Percentiles rank a stretch among this genome's conserved stretches.
These are phyloP conservation scores for Himalopsyche phryganea DNA, from an alignment of 1,140 invertebrate genomes.

Conservation along the genomic window DNA sequence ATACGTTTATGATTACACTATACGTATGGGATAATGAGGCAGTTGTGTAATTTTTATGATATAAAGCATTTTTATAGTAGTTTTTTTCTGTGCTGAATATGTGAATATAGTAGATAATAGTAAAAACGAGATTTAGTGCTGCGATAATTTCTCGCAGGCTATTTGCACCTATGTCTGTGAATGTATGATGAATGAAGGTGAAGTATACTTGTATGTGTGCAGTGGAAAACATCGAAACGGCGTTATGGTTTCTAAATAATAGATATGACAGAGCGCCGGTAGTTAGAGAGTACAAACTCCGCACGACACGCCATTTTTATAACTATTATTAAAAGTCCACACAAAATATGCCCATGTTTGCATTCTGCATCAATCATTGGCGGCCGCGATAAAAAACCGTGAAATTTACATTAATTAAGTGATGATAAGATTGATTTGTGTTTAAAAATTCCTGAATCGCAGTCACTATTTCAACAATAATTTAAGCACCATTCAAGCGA, in stretches of 20 bases:
- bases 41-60: not conserved
- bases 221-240: slow-evolving; percentile 23
- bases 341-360: not conserved
- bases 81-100: not conserved
- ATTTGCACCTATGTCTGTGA: slow-evolving; percentile 4
- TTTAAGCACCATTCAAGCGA: too few species aligned
- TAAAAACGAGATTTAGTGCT: not conserved
- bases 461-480: too few species aligned
- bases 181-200: too few species aligned
- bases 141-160: not conserved
- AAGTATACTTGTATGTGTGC: not conserved
- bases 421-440: too few species aligned
- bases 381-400: not conserved
- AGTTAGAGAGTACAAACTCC: not conserved
- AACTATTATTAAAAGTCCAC: slow-evolving; percentile 9
- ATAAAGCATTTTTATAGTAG: slow-evolving; percentile 4
- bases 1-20: too few species aligned
- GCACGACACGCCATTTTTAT: slow-evolving; percentile 24
- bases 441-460: too few species aligned
- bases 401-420: too few species aligned
- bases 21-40: not conserved
- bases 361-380: not conserved
- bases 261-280: slow-evolving; percentile 13
- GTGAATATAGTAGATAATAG: not conserved
- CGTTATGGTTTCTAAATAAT: slow-evolving; percentile 31